phyloP scores from a whole-genome alignment of 2,113 vertebrate genomes.

The Daboia siamensis region DNA sequence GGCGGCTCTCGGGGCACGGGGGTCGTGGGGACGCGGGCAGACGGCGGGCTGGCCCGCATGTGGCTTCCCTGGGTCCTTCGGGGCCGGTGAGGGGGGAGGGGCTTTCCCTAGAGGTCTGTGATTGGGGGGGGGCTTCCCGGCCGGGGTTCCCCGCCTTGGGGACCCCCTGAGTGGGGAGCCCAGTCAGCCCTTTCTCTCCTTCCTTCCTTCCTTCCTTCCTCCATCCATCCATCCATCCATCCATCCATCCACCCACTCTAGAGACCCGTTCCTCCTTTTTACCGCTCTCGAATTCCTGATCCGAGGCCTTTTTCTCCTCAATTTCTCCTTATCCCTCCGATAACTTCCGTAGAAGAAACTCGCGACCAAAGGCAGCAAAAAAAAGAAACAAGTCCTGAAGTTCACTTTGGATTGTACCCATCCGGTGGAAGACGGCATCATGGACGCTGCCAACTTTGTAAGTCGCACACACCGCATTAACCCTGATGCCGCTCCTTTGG shows the following conservation, averaged over 20 bases:
- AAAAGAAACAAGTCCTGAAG: constrained; percentile 95
- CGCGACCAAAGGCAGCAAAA: constrained; percentile 88
- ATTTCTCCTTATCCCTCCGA: background rate
- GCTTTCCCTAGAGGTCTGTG: too few relatives aligned
- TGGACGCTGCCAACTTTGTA: constrained; percentile 98
- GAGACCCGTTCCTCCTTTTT: background rate
- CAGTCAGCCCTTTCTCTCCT: too few relatives aligned
- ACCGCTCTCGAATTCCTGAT: background rate
- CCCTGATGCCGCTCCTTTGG: accelerated
- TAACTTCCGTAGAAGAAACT: constrained; percentile 79
- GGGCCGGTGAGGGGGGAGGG: too few relatives aligned
- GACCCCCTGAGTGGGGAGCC: too few relatives aligned
- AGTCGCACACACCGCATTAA: constrained; percentile 55
- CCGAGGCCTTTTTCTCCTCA: background rate
- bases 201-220: too few relatives aligned
- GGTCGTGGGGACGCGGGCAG: background rate
- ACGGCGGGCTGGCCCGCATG: too few relatives aligned
- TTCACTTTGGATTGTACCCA: constrained; percentile 98
- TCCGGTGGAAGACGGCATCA: constrained; percentile 97
- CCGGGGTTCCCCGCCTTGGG: too few relatives aligned
- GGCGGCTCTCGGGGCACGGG: background rate
- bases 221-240: too few relatives aligned
- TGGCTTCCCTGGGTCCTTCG: too few relatives aligned
- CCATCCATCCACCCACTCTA: too few relatives aligned
- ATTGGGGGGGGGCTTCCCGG: too few relatives aligned